Base-by-base conservation (phyloP, 2,888 invertebrate genomes). In the Eristalis arbustorum region DNA sequence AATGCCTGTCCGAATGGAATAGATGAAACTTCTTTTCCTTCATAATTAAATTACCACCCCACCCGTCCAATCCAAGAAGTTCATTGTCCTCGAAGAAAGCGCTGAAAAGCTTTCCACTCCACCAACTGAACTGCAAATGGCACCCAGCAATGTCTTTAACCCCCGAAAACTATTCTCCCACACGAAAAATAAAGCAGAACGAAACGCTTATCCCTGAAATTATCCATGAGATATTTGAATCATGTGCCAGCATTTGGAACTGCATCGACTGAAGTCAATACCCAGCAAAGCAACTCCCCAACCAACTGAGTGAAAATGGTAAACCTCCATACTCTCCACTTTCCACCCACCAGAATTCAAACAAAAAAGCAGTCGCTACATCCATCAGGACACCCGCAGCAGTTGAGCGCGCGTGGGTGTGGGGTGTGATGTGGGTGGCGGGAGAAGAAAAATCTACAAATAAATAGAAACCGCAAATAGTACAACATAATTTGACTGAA, bases 401-500 rank as follows among this genome's bases (percentile, higher is more conserved):
- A 78, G n/a, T 31, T 57, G 42, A 13, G 42, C 31, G 2, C 42
- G n/a, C 25, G 13, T 63, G 64, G 71, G 18, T 10, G 37, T 8
- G 31, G 6, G 31, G 8, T 31, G 31, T 31, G 31, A 31, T 31
- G 31, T 31, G 31, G 31, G 31, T 14, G 49, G 2, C 5, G 18
- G 18, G 22, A 49, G 14, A 57, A 42, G 57, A 28, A 34, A 78
- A 71, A 37, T 68, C 78, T 13, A 6, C 80, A 81, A 69, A 83
- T 72, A 82, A 77, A 77, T 63, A 81, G 68, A 64, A 80, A 81
- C 84, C 84, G 63, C 84, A 85, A 81, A 85, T 76, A 81, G 81
- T 77, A 81, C 81, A 85, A 81, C 84, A 85, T 77, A 85, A 85
- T 81, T 81, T 72, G 81, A 77, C 62, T 77, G 59, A 81, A 81